Base-by-base conservation (phyloP, 2,113 vertebrate genomes). In the Rhynchomys soricoides region DNA sequence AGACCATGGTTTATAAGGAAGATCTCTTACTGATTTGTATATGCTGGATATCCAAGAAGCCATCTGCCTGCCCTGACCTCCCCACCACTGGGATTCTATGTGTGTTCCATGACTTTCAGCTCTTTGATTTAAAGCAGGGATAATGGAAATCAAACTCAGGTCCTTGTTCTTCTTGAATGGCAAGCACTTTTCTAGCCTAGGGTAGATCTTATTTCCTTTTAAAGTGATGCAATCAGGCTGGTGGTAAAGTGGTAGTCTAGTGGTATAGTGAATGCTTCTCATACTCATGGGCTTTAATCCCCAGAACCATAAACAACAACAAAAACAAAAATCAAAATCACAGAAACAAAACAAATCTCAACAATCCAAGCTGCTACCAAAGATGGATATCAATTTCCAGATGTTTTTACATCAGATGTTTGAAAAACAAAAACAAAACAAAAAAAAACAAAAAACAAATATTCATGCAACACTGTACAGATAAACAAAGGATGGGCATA, bases 331-430 rank as follows among this genome's bases (percentile, higher is more conserved):
- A 4, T n/a, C 31, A 55, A 40, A 74, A 43, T 1, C 17, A 37
- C 19, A 77, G 2, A 77, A 75, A n/a, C 21, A 55, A 68, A 91
- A 34, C 45, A 40, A 22, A 81, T 48, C 21, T 50, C 4, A 50
- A 16, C 13, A 86, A 70, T 4, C 78, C 59, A 70, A 13, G 3
- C 50, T 95, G 7, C 8, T 83, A 24, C 59, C 7, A 29, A 73
- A n/a, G 37, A 94, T 73, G 68, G 10, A 75, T 21, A 57, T 77
- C 64, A 22, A 21, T 93, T 66, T 64, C 75, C 29, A 71, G 34
- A 95, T 71, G 3, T 26, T 87, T 86, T 91, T 43, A 31, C 66
- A 89, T 57, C 29, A 73, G 16, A 90, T 77, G 34, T 88, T 70
- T 57, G 8, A n/a, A n/a, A n/a, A n/a, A n/a, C n/a, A n/a, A n/a